A percentile compares a stretch with the other conserved stretches of the same genome.
Conservation (phyloP, 2,797 vertebrate genomes). For the Pogonophryne albipinna region DNA sequence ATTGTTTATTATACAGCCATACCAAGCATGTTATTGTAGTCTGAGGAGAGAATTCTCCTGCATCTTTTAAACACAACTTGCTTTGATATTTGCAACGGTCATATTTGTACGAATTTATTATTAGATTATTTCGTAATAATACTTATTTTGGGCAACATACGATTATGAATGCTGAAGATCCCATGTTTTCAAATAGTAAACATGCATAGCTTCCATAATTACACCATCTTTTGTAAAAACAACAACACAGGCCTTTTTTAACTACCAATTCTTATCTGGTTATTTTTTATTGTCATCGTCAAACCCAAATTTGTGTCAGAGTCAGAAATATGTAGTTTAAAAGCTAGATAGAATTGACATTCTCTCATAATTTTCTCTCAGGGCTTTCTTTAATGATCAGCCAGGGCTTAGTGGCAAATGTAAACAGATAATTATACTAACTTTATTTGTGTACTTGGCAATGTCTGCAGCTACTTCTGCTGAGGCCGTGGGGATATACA, state of each 20-base stretch:
- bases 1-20: background rate
- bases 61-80: background rate
- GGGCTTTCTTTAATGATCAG: background rate
- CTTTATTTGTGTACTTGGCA: conserved; percentile 98
- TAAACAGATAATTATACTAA: conserved; percentile 73
- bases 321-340: conserved; percentile 1
- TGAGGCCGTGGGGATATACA: conserved; percentile 94
- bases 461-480: conserved; percentile 98
- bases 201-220: background rate
- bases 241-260: too few relatives aligned
- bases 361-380: background rate
- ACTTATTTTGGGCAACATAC: too few relatives aligned
- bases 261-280: background rate
- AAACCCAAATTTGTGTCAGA: too few relatives aligned
- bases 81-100: too few relatives aligned
- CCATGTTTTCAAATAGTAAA: background rate
- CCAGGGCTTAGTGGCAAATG: background rate
- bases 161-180: background rate
- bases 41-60: background rate
- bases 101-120: too few relatives aligned
- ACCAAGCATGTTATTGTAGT: background rate
- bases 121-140: too few relatives aligned
- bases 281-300: background rate
- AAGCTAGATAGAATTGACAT: background rate
- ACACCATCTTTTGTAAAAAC: too few relatives aligned